phyloP scores from a whole-genome alignment of 2,888 invertebrate species.

The Drosophila ustulata region DNA sequence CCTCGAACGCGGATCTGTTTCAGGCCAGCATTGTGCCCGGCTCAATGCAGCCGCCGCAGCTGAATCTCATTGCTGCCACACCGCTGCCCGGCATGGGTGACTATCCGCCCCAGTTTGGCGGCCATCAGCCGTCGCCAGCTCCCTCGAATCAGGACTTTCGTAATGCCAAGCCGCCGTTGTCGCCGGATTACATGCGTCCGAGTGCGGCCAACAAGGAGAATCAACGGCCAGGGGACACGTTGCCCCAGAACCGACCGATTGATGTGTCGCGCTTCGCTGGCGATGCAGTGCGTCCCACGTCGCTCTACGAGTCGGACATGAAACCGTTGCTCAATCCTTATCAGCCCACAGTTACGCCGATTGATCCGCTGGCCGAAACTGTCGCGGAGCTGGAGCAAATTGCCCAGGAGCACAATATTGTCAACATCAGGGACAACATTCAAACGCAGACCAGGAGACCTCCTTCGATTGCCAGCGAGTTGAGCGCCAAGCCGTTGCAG shows the following conservation, averaged over 20 bases:
- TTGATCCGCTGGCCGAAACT: constrained; percentile 67
- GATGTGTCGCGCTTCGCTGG: constrained; percentile 78
- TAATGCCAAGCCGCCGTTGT: constrained; percentile 76
- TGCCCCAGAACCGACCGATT: constrained; percentile 83
- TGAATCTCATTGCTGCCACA: constrained; percentile 82
- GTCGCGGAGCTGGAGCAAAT: constrained; percentile 76
- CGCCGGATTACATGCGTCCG: constrained; percentile 82
- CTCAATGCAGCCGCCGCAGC: constrained; percentile 58
- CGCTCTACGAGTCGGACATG: constrained; percentile 60
- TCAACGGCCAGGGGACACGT: constrained; percentile 29
- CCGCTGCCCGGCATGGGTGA: constrained; percentile 65
- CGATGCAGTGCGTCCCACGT: constrained; percentile 67
- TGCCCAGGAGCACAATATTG: constrained; percentile 73
- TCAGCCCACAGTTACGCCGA: constrained; percentile 59
- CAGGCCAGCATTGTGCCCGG: constrained; percentile 68
- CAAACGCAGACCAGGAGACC: constrained; percentile 76
- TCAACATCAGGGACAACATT: constrained; percentile 80
- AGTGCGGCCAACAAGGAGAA: constrained; percentile 74
- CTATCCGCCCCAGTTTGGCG: constrained; percentile 63
- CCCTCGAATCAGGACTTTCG: constrained; percentile 72
- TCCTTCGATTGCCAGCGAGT: constrained; percentile 71
- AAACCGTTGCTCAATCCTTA: constrained; percentile 55
- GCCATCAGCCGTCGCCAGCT: constrained; percentile 62
- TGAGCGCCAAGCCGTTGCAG: constrained; percentile 64
- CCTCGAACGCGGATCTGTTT: constrained; percentile 80